These are phyloP conservation scores for Lonchura striata DNA, from an alignment of 2,113 vertebrate genomes.

Conservation along the genomic window DNA sequence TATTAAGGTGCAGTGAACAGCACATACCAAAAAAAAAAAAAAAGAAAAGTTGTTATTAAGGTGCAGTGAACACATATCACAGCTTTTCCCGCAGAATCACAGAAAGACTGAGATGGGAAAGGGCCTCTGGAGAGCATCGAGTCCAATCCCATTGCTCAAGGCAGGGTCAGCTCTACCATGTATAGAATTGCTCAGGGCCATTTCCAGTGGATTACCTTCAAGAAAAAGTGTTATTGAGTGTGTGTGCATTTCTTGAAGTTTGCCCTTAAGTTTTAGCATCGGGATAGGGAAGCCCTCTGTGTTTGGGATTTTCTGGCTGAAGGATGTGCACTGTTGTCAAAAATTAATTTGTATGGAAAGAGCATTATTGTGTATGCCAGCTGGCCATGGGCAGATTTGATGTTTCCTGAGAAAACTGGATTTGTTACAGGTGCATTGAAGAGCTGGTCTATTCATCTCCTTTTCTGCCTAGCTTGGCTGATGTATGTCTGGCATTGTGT, in stretches of 20 bases:
- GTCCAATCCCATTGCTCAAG: no score
- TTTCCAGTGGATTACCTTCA: no score
- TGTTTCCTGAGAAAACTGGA: not conserved
- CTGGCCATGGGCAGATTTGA: not conserved
- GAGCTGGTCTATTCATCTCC: not conserved
- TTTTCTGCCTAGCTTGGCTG: not conserved
- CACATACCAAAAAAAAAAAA: no score
- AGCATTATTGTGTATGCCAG: not conserved
- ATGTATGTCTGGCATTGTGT: not conserved
- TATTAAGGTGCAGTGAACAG: no score
- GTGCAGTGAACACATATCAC: no score
- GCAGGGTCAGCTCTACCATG: no score
- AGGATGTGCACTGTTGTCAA: not conserved
- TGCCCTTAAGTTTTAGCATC: not conserved
- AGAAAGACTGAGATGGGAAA: no score
- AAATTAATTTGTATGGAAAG: not conserved
- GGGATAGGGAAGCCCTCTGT: not conserved
- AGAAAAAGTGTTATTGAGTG: accelerated
- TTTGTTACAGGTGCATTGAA: not conserved
- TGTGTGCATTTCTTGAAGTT: accelerated
- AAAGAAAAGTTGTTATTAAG: no score
- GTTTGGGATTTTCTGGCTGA: not conserved
- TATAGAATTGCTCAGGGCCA: no score
- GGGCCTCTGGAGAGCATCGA: no score
- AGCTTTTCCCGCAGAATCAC: no score